A percentile compares a stretch with the other conserved stretches of the same genome.
These are phyloP conservation scores for Philotrypesis tridentata DNA, from an alignment of 1,140 invertebrate species.

Conservation along the genomic window DNA sequence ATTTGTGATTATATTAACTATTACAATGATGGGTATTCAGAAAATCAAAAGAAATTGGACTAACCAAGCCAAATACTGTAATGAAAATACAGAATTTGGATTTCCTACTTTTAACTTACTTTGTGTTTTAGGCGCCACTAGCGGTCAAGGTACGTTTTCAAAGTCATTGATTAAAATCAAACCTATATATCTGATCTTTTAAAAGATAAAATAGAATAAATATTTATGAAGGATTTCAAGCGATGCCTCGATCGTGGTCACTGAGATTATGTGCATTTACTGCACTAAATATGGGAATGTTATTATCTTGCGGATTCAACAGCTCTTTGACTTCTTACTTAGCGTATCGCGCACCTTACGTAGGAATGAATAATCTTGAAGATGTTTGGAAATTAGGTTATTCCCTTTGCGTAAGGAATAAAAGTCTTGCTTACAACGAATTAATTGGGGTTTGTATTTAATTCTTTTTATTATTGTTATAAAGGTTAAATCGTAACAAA, in stretches of 20 bases:
- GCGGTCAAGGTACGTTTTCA: slow-evolving; percentile 56
- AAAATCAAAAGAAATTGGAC: slow-evolving; percentile 49
- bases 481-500: not conserved
- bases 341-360: slow-evolving; percentile 49
- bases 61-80: slow-evolving; percentile 36
- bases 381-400: slow-evolving; percentile 54
- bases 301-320: slow-evolving; percentile 58
- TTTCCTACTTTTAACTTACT: slow-evolving; percentile 53
- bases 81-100: slow-evolving; percentile 49
- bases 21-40: slow-evolving; percentile 45
- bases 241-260: slow-evolving; percentile 56
- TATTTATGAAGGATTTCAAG: slow-evolving; percentile 54
- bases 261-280: slow-evolving; percentile 55
- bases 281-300: slow-evolving; percentile 56
- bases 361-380: slow-evolving; percentile 53
- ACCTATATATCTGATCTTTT: no score
- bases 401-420: slow-evolving; percentile 57
- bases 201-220: not conserved
- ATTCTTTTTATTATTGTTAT: not conserved
- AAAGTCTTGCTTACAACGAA: slow-evolving; percentile 52
- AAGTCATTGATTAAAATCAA: not conserved
- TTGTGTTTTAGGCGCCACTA: slow-evolving; percentile 54
- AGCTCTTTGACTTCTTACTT: slow-evolving; percentile 59
- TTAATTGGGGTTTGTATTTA: not conserved
- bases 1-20: slow-evolving; percentile 39